Evolutionary conservation across 1,140 invertebrate genomes (phyloP).

Genomic region (Drosophila santomea): DNA sequence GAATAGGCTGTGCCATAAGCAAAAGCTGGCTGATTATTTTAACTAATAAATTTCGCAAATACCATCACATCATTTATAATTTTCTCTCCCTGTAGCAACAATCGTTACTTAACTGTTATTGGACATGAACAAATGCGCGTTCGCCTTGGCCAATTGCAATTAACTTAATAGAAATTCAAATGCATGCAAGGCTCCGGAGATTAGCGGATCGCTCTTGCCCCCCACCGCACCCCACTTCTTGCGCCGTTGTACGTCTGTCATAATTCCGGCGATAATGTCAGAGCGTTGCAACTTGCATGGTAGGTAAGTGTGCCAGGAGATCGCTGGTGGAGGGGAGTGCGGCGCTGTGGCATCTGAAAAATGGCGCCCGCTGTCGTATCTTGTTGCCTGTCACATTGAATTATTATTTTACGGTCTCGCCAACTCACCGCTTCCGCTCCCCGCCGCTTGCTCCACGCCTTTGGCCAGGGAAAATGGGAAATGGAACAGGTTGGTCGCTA

Average conservation of each 20-base stretch:
- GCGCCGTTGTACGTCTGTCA: slow-evolving; percentile 66
- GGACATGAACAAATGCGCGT: slow-evolving; percentile 53
- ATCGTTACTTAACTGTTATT: slow-evolving; percentile 63
- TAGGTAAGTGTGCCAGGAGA: slow-evolving; percentile 61
- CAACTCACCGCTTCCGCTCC: background rate
- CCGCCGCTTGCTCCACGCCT: too few species aligned
- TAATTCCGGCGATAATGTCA: slow-evolving; percentile 73
- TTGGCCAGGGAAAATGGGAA: slow-evolving; percentile 23
- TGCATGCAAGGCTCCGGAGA: slow-evolving; percentile 62
- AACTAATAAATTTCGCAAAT: too few species aligned
- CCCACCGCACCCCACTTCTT: background rate
- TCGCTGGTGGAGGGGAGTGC: slow-evolving; percentile 14
- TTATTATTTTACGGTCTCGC: slow-evolving; percentile 77
- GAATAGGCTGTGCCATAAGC: too few species aligned
- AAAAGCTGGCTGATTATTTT: background rate
- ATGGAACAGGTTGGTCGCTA: slow-evolving; percentile 66
- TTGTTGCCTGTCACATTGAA: slow-evolving; percentile 79
- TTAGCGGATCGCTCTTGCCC: slow-evolving; percentile 35
- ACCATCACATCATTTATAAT: background rate
- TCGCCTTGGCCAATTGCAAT: slow-evolving; percentile 59
- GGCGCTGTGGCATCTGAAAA: slow-evolving; percentile 63
- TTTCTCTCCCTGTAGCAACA: slow-evolving; percentile 43
- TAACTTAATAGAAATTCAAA: slow-evolving; percentile 80
- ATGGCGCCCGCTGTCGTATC: slow-evolving; percentile 73
- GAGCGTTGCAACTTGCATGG: slow-evolving; percentile 16